These are phyloP conservation scores for Habrosyne pyritoides DNA, from an alignment of 2,888 invertebrate species.

Conservation along the genomic window DNA sequence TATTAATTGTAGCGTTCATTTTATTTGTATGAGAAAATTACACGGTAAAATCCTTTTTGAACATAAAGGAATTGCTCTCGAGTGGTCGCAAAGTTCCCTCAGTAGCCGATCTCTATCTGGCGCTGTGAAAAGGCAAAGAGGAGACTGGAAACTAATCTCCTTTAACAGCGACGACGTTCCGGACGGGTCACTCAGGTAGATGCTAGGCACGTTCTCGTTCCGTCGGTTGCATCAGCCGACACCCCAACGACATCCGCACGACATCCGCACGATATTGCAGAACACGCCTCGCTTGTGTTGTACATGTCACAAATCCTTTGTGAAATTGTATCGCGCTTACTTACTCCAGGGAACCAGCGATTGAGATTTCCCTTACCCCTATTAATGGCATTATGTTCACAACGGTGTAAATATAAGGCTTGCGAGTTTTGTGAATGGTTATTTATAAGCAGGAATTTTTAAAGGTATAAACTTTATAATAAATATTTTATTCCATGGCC, in stretches of 20 bases:
- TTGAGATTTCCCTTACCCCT: constrained; percentile 21
- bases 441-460: too few relatives aligned
- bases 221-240: constrained; percentile 21
- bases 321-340: constrained; percentile 29
- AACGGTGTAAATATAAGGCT: not conserved
- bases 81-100: constrained; percentile 37
- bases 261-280: constrained; percentile 22
- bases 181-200: constrained; percentile 40
- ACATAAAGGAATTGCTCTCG: constrained; percentile 20
- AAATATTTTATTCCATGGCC: too few relatives aligned
- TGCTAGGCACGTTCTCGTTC: constrained; percentile 36
- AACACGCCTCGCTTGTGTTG: constrained; percentile 14
- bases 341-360: constrained; percentile 34
- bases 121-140: constrained; percentile 51
- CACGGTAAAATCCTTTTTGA: not conserved
- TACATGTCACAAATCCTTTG: constrained; percentile 44
- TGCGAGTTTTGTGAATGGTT: not conserved
- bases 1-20: not conserved
- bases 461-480: too few relatives aligned
- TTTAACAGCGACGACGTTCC: constrained; percentile 39
- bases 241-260: too few relatives aligned
- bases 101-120: constrained; percentile 43
- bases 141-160: constrained; percentile 49
- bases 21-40: not conserved
- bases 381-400: not conserved